Evolutionary conservation across 1,140 invertebrate genomes (phyloP).

Genomic region (Cydia pomonella): DNA sequence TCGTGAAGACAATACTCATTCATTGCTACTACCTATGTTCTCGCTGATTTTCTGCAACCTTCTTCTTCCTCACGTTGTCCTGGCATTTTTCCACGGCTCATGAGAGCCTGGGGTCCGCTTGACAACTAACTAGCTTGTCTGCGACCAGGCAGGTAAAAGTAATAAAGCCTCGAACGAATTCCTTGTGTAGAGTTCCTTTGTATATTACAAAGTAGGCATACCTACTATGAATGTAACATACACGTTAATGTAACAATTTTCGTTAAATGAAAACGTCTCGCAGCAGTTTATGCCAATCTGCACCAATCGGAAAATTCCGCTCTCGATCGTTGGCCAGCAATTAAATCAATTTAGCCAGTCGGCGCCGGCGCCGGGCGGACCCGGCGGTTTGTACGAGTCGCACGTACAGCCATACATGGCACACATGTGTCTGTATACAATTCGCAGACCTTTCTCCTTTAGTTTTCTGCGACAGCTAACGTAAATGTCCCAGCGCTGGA

Average conservation of each 20-base stretch:
- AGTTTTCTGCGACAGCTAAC: not conserved
- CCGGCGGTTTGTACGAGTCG: not conserved
- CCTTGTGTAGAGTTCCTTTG: not conserved
- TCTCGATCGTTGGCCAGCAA: conserved; percentile 55
- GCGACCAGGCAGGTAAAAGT: no score
- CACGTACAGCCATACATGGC: not conserved
- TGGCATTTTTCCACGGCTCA: no score
- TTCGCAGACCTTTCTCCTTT: not conserved
- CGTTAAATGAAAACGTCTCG: conserved; percentile 32
- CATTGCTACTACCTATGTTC: no score
- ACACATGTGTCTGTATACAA: not conserved
- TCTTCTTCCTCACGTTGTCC: no score
- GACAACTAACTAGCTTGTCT: no score
- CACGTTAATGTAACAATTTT: conserved; percentile 21
- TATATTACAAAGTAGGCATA: not conserved
- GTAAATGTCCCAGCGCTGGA: no score
- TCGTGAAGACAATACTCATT: no score
- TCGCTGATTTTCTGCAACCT: no score
- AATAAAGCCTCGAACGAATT: no score
- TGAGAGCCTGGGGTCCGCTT: no score
- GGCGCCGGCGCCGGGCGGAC: conserved; percentile 33
- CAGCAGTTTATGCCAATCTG: conserved; percentile 42
- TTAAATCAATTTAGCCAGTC: conserved; percentile 56
- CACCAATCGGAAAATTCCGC: conserved; percentile 60
- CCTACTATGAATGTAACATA: not conserved